Conservation (phyloP, 2,888 invertebrate genomes). For the Odontocerum albicorne region DNA sequence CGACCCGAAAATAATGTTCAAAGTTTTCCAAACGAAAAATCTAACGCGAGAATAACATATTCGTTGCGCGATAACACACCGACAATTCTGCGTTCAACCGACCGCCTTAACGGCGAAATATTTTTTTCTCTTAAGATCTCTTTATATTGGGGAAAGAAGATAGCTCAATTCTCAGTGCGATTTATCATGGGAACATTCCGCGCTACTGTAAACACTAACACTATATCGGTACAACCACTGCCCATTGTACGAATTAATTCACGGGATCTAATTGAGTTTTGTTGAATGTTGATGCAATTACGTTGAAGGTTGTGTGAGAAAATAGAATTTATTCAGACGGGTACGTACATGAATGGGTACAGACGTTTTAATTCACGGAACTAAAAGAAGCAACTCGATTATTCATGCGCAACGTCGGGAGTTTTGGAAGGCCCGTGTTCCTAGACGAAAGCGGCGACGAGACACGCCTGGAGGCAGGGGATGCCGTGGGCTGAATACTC, state of each 20-base stretch:
- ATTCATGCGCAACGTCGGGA: slow-evolving; percentile 23
- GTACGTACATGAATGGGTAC: slow-evolving; percentile 4
- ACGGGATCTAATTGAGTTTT: slow-evolving; percentile 21
- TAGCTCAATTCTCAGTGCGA: slow-evolving; percentile 4
- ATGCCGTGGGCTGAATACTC: neutral
- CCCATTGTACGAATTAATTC: slow-evolving; percentile 1
- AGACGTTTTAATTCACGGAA: slow-evolving; percentile 21
- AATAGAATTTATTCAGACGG: slow-evolving; percentile 13
- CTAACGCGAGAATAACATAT: slow-evolving; percentile 34
- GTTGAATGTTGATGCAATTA: slow-evolving; percentile 23
- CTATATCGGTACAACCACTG: neutral
- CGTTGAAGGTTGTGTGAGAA: slow-evolving; percentile 17
- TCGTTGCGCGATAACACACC: slow-evolving; percentile 26
- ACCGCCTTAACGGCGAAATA: slow-evolving; percentile 4
- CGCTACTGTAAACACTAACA: neutral
- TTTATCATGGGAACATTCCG: slow-evolving; percentile 13
- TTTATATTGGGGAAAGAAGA: neutral
- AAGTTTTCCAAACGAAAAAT: slow-evolving; percentile 27
- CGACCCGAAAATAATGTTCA: slow-evolving; percentile 35
- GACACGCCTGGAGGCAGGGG: neutral
- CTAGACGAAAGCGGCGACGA: neutral
- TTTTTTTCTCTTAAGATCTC: neutral
- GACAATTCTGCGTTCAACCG: slow-evolving; percentile 6
- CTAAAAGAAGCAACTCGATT: slow-evolving; percentile 26
- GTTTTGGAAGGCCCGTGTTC: too few relatives aligned